These are phyloP conservation scores for Mycogona germanica DNA, from an alignment of 2,888 invertebrate species.

Conservation along the genomic window DNA sequence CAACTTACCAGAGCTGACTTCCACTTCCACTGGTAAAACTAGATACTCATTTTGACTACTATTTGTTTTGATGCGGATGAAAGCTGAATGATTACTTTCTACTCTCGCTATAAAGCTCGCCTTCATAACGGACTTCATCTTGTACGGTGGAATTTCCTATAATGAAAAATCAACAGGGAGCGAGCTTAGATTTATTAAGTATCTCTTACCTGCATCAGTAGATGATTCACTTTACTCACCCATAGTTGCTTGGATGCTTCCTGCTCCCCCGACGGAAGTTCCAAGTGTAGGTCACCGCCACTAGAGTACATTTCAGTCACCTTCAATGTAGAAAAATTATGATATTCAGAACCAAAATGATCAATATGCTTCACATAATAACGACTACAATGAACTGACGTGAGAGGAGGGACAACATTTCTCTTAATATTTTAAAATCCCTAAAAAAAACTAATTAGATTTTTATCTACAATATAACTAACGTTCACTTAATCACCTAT, in stretches of 20 bases:
- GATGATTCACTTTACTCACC: constrained; percentile 38
- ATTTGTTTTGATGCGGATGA: constrained; percentile 63
- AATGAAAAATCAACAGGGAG: constrained; percentile 18
- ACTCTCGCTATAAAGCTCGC: constrained; percentile 63
- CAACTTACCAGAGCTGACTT: constrained; percentile 46
- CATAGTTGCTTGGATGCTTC: constrained; percentile 72
- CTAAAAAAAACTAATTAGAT: too few relatives aligned
- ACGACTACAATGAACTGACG: too few relatives aligned
- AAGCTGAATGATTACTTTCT: constrained; percentile 72
- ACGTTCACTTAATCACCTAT: too few relatives aligned
- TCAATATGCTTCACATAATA: too few relatives aligned
- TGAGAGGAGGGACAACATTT: too few relatives aligned
- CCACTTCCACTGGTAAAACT: constrained; percentile 71
- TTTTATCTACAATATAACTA: too few relatives aligned
- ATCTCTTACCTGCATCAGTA: background rate
- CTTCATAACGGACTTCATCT: constrained; percentile 74
- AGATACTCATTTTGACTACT: constrained; percentile 48
- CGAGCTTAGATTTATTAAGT: background rate
- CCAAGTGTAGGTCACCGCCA: constrained; percentile 78
- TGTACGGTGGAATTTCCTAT: constrained; percentile 68
- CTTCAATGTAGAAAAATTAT: constrained; percentile 25
- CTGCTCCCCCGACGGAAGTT: constrained; percentile 55
- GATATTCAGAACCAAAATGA: background rate
- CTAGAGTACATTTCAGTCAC: constrained; percentile 49
- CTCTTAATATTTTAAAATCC: too few relatives aligned